Evolutionary conservation across 2,113 vertebrate species (phyloP).

Genomic region (Tachysurus vachellii): DNA sequence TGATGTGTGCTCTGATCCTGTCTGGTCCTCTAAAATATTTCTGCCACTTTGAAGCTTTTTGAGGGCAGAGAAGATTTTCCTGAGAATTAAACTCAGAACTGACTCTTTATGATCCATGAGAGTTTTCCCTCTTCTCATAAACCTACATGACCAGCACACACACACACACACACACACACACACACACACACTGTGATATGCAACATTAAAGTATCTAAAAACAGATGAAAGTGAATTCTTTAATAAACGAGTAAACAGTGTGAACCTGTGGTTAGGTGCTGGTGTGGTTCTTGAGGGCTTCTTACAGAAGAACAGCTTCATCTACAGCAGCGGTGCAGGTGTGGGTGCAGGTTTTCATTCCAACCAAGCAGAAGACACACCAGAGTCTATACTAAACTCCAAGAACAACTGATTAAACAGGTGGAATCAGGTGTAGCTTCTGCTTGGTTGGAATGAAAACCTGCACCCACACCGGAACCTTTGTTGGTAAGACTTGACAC

Average conservation of each 20-base stretch:
- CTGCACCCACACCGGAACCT: no score
- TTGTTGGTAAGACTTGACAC: no score
- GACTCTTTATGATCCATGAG: neutral
- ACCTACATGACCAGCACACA: neutral
- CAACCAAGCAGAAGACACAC: no score
- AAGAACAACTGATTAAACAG: no score
- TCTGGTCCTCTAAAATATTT: slow-evolving; percentile 34
- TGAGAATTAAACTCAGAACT: neutral
- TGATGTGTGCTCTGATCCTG: slow-evolving; percentile 59
- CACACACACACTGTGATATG: neutral
- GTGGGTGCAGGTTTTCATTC: no score
- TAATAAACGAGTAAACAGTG: neutral
- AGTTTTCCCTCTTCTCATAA: slow-evolving; percentile 1
- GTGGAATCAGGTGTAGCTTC: no score
- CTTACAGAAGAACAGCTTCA: neutral
- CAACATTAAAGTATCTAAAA: neutral
- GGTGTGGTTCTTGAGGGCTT: neutral
- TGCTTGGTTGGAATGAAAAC: no score
- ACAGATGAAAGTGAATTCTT: neutral
- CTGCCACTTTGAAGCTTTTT: slow-evolving; percentile 1
- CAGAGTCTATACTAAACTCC: no score
- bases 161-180: neutral
- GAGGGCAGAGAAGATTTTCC: neutral
- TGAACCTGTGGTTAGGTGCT: neutral
- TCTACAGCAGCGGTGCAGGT: neutral